Base-by-base conservation (phyloP, 1,140 invertebrate genomes). In the Dreissena rostriformis region DNA sequence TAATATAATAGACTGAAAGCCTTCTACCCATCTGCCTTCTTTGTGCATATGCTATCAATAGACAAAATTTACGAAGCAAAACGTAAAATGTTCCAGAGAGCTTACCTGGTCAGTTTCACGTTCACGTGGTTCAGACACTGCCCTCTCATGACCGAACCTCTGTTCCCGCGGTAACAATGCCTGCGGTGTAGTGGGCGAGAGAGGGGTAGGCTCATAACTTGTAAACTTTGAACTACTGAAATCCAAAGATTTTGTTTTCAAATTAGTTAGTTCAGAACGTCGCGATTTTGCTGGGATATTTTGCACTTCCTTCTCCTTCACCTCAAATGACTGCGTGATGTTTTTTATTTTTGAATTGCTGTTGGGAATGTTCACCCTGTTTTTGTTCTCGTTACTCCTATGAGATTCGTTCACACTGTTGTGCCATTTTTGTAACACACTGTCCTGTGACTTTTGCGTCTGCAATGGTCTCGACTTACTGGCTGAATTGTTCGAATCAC, bases 291-390 rank as follows among this genome's bases (percentile, higher is more conserved):
- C 71, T 53, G 71, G 86, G 61, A 19, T 71, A 12, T 53, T 61
- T 63, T 83, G 80, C 53, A 68, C 72, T 61, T 88, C 82, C 39
- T 90, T 88, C 28, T 87, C 83, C 49, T 86, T 86, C 67, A 86
- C 80, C 73, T 91, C 88, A 75, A 89, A 91, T 63, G 78, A 86
- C 73, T 88, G 89, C 28, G 87, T 77, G 63, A 92, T 88, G 81
- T 89, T 79, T 70, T 80, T 83, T 70, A 86, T 79, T 65, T 86
- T 86, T 61, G 66, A 67, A 84, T 55, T 78, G 82, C 75, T 84
- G 28, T 70, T 49, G 11, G 67, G 57, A 76, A 55, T 52, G 57
- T 52, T 26, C 29, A 28, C 10, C 53, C 29, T 26, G 7, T 29
- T 51, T 57, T 81, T 86, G 12, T 39, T 81, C 49, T 67, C 57